Percentiles rank a stretch among this genome's conserved stretches.
phyloP scores from a whole-genome alignment of 2,113 vertebrate species.

The Pseudorectes ferrugineus region DNA sequence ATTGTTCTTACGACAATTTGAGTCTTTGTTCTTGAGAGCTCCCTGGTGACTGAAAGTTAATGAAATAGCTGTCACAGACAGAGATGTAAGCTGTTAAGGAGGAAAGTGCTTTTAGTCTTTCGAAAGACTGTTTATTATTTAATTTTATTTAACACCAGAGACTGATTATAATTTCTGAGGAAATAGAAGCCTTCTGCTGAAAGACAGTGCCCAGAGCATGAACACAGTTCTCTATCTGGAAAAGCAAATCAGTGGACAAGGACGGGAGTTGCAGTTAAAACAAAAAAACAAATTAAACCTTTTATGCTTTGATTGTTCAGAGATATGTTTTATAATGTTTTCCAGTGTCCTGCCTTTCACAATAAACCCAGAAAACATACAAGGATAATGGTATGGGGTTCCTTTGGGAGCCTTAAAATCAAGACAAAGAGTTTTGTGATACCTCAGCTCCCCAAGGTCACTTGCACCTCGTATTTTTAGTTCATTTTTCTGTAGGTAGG shows the following conservation, averaged over 20 bases:
- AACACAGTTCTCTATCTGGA: background rate
- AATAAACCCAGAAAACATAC: background rate
- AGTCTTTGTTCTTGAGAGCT: constrained; percentile 16
- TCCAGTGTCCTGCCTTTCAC: background rate
- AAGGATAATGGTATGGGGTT: background rate
- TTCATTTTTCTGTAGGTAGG: background rate
- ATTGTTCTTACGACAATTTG: background rate
- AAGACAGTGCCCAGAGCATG: background rate
- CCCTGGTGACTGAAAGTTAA: constrained; percentile 14
- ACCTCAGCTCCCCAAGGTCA: background rate
- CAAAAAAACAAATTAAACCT: background rate
- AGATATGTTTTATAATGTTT: background rate
- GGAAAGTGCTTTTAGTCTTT: background rate
- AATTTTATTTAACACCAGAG: background rate
- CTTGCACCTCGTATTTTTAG: background rate
- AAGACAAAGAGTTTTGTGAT: background rate
- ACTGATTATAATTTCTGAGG: background rate
- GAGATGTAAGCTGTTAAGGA: background rate
- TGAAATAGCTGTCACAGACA: constrained; percentile 11
- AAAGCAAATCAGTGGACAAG: background rate
- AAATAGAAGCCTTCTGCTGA: background rate
- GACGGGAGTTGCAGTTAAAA: background rate
- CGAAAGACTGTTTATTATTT: background rate
- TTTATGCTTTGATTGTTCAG: background rate
- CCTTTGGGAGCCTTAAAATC: background rate